A percentile compares a stretch with the other conserved stretches of the same genome.
Conservation (phyloP, 2,113 vertebrate species). For the Plecotus auritus region DNA sequence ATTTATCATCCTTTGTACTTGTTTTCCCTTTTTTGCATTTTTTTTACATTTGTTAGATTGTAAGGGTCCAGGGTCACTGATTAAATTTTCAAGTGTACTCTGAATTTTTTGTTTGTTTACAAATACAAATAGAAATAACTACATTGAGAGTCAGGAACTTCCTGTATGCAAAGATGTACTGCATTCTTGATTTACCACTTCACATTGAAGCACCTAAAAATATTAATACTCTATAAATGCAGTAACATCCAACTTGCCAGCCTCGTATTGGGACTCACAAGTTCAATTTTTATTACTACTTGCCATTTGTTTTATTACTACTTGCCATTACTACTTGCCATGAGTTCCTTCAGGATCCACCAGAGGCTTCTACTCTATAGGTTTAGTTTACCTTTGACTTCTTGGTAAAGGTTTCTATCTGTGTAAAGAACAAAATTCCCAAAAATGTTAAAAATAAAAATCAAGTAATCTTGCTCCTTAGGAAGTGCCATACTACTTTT, state of each 20-base stretch:
- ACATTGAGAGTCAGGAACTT: background rate
- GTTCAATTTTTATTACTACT: background rate
- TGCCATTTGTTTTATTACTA: background rate
- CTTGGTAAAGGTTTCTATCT: background rate
- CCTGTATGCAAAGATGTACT: background rate
- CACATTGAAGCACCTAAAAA: background rate
- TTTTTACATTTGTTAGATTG: background rate
- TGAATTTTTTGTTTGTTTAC: background rate
- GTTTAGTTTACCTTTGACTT: background rate
- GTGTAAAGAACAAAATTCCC: background rate
- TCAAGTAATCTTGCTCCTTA: background rate
- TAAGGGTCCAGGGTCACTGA: background rate
- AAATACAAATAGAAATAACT: background rate
- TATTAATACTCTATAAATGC: background rate
- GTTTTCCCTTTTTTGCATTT: background rate
- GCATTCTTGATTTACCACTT: background rate
- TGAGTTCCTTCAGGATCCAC: background rate
- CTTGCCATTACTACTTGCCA: background rate
- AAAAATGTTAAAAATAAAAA: background rate
- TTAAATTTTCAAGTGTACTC: background rate
- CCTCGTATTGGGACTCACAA: background rate
- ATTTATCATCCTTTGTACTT: background rate
- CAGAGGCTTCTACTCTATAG: background rate
- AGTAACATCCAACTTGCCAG: background rate
- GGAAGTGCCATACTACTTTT: background rate